Conservation (phyloP, 2,797 vertebrate species). For the Adelosebastes latens region DNA sequence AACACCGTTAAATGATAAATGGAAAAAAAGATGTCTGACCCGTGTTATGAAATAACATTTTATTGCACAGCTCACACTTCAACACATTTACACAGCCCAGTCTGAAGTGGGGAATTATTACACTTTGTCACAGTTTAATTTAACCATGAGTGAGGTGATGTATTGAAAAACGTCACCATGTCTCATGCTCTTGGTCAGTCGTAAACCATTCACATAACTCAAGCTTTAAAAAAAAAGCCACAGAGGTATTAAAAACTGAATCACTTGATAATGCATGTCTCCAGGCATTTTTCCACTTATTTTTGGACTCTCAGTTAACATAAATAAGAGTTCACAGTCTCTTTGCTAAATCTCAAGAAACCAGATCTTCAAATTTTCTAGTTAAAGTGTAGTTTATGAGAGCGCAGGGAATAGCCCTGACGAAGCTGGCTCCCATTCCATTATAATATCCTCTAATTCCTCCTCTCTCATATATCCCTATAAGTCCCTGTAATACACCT, state of each 20-base stretch:
- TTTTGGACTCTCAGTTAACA: neutral
- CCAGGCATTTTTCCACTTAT: neutral
- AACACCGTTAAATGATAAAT: neutral
- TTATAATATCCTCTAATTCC: conserved; percentile 82
- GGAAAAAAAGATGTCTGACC: neutral
- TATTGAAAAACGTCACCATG: neutral
- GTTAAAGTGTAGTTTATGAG: conserved; percentile 82
- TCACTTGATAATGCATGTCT: neutral
- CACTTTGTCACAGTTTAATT: neutral
- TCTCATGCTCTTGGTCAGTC: neutral
- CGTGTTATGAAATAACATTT: conserved; percentile 12
- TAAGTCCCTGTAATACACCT: conserved; percentile 67
- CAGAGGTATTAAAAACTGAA: neutral
- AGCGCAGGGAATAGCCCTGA: conserved; percentile 81
- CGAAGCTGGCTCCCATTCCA: conserved; percentile 83
- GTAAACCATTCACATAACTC: neutral
- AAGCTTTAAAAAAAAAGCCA: neutral
- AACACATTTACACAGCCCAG: neutral
- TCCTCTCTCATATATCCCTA: conserved; percentile 73
- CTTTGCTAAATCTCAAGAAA: conserved; percentile 59
- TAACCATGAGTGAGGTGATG: neutral
- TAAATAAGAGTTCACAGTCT: neutral
- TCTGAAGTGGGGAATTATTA: neutral
- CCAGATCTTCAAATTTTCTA: conserved; percentile 73
- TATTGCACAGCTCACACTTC: conserved; percentile 22